Evolutionary conservation across 1,140 invertebrate species (phyloP).

Genomic region (Drosophila nigrodunni): DNA sequence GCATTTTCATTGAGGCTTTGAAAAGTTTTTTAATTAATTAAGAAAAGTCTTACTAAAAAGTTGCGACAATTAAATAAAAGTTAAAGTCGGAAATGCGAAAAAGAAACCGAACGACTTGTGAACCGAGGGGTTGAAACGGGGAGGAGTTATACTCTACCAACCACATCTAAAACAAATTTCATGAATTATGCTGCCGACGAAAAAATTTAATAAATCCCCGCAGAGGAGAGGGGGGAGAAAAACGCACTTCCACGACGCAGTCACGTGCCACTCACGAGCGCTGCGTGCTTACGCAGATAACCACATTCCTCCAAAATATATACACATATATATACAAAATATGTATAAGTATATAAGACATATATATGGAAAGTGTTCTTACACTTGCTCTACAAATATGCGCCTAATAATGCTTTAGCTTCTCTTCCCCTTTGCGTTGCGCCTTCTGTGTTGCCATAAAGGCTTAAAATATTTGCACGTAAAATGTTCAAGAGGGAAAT

Average conservation of each 20-base stretch:
- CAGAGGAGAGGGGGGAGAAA: conserved; percentile 14
- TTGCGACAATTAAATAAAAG: conserved; percentile 73
- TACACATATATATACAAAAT: conserved; percentile 2
- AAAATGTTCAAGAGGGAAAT: conserved; percentile 71
- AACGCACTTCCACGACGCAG: conserved; percentile 59
- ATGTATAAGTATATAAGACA: conserved; percentile 8
- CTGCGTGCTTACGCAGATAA: conserved; percentile 46
- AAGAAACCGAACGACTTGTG: background rate
- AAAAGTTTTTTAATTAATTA: conserved; percentile 81
- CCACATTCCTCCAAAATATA: conserved; percentile 22
- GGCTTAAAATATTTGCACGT: conserved; percentile 81
- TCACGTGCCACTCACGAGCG: conserved; percentile 61
- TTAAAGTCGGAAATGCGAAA: conserved; percentile 58
- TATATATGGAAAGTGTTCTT: conserved; percentile 47
- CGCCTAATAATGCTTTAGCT: conserved; percentile 70
- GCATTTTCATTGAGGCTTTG: conserved; percentile 54
- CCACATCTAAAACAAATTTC: conserved; percentile 63
- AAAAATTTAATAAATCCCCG: conserved; percentile 68
- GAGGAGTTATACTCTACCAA: conserved; percentile 15
- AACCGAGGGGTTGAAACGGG: too few species aligned
- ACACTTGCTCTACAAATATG: conserved; percentile 78
- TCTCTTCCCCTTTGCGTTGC: conserved; percentile 7
- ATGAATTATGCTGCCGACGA: conserved; percentile 45
- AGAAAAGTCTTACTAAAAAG: conserved; percentile 60
- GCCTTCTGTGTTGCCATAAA: conserved; percentile 45